These are phyloP conservation scores for Horisme vitalbata DNA, from an alignment of 2,888 invertebrate genomes.

Conservation along the genomic window DNA sequence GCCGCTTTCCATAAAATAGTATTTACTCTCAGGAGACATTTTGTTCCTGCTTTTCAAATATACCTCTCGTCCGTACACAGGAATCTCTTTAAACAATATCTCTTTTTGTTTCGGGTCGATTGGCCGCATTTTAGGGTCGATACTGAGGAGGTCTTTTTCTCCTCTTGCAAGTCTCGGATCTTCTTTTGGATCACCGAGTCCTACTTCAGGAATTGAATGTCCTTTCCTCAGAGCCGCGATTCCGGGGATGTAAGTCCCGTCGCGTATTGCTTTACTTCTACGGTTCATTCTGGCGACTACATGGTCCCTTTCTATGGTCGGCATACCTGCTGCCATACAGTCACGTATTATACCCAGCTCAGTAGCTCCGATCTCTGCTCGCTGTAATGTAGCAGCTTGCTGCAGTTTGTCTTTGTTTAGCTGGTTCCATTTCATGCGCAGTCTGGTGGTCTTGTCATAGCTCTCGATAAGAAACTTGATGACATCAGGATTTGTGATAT, in stretches of 20 bases:
- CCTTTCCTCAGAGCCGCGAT: conserved; percentile 41
- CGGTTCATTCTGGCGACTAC: conserved; percentile 38
- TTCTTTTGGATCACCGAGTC: conserved; percentile 47
- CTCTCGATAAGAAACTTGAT: conserved; percentile 53
- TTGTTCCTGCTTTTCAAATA: conserved; percentile 46
- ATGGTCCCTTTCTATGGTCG: conserved; percentile 42
- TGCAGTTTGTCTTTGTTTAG: conserved; percentile 39
- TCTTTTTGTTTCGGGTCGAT: conserved; percentile 39
- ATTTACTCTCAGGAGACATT: conserved; percentile 48
- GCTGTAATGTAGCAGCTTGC: conserved; percentile 43
- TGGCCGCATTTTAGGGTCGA: conserved; percentile 51
- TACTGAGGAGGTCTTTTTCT: conserved; percentile 40
- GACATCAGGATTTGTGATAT: conserved; percentile 49
- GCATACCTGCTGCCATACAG: conserved; percentile 42
- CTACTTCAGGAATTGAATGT: conserved; percentile 48
- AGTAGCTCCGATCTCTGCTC: conserved; percentile 44
- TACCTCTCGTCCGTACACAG: conserved; percentile 44
- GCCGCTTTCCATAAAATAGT: conserved; percentile 44
- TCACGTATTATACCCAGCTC: conserved; percentile 31
- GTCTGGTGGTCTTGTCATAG: conserved; percentile 50
- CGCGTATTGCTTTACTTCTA: conserved; percentile 38
- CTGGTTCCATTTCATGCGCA: conserved; percentile 51
- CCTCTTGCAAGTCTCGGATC: conserved; percentile 49
- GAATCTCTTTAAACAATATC: conserved; percentile 49
- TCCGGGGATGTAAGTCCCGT: conserved; percentile 37